Evolutionary conservation across 2,797 vertebrate genomes (phyloP), one percentile per base, ranked within the genome.

Genomic region (Xyrichtys novacula): DNA sequence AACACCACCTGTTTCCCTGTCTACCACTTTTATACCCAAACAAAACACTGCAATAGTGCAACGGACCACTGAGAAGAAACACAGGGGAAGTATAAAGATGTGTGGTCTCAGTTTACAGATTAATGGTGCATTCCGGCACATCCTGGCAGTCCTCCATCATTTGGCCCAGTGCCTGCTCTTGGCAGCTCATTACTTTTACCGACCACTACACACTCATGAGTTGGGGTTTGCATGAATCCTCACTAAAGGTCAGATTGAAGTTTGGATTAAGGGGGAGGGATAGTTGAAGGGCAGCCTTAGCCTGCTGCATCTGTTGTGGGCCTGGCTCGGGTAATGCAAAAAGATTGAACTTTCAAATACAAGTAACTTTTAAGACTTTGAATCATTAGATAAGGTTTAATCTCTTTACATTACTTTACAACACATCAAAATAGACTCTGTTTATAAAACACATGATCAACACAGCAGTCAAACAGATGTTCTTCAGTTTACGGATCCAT

Each of bases 81-180:
- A 53, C 20, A 44, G 7, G 16, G 39, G 26, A 44, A 42, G 62
- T 28, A 20, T 47, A 11, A 47, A 61, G 42, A 5, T 69, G 66
- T 72, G 80, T 54, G 58, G 36, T 63, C 53, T 48, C 23, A 52
- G 34, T 47, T 60, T 56, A 32, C 39, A 80, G 76, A 83, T 84
- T 71, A 74, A 76, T 83, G 54, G 39, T 60, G 43, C 42, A 17
- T 64, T 48, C 66, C 68, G 63, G 59, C 67, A 57, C 43, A 69
- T 66, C 54, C 60, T 80, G 70, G 70, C 48, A 2, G 47, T 38
- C 63, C 23, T 46, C 16, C 47, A 42, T 62, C 29, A 65, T 49
- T 54, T 76, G 77, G 83, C 83, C 15, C 42, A 4, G 31, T 10
- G 66, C 74, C 39, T 29, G 12, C 2, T 28, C 34, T 58, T 58